Percentiles rank a stretch among this genome's conserved stretches.
Evolutionary conservation across 2,888 invertebrate species (phyloP).

Genomic region (Emmelina monodactyla): DNA sequence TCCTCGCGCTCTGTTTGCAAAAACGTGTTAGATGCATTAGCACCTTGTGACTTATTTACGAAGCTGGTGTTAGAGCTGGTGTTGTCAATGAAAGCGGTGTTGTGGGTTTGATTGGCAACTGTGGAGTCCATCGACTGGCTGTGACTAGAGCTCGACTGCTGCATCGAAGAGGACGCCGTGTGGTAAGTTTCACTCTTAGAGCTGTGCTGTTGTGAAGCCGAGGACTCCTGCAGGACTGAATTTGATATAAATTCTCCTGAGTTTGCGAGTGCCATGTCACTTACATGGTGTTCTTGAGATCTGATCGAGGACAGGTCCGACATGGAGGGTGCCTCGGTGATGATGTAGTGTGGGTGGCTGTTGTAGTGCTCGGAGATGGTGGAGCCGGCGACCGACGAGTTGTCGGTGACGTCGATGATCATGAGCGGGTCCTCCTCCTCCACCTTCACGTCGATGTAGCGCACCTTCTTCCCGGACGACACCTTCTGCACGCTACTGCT

Average conservation of each 20-base stretch:
- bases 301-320: slow-evolving; percentile 46
- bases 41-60: slow-evolving; percentile 37
- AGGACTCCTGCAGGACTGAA: slow-evolving; percentile 43
- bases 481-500: slow-evolving; percentile 49
- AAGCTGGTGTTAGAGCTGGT: slow-evolving; percentile 29
- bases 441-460: slow-evolving; percentile 61
- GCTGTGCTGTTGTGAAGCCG: slow-evolving; percentile 45
- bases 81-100: slow-evolving; percentile 52
- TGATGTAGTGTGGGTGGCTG: slow-evolving; percentile 61
- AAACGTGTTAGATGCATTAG: slow-evolving; percentile 44
- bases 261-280: slow-evolving; percentile 50
- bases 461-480: slow-evolving; percentile 57
- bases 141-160: slow-evolving; percentile 44
- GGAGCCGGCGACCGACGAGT: slow-evolving; percentile 54
- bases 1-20: slow-evolving; percentile 51
- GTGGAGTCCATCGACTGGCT: slow-evolving; percentile 43
- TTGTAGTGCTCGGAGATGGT: slow-evolving; percentile 57
- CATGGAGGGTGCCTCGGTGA: slow-evolving; percentile 59
- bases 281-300: slow-evolving; percentile 40
- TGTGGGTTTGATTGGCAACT: slow-evolving; percentile 39
- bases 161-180: slow-evolving; percentile 45
- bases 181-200: slow-evolving; percentile 52
- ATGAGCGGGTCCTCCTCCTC: slow-evolving; percentile 62
- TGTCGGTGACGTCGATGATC: slow-evolving; percentile 60
- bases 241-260: slow-evolving; percentile 52